A percentile compares a stretch with the other conserved stretches of the same genome.
phyloP scores from a whole-genome alignment of 53 echinoderm and acorn worm genomes.

The Henricia sp. region DNA sequence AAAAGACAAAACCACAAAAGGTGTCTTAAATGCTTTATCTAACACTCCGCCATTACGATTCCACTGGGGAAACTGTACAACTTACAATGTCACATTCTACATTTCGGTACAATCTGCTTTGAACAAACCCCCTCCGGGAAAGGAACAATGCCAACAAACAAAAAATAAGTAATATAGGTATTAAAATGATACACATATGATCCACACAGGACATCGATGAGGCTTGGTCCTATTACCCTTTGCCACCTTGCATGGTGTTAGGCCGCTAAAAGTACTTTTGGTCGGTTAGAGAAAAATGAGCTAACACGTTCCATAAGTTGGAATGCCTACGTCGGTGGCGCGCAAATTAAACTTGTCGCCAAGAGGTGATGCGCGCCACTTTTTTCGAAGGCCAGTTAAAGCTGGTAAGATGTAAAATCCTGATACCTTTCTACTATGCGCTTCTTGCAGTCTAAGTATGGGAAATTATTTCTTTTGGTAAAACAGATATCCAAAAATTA shows the following conservation, averaged over 20 bases:
- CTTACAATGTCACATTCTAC: background rate
- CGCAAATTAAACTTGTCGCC: conserved; percentile 55
- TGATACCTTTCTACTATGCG: no score
- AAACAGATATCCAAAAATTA: no score
- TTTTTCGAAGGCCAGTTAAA: conserved; percentile 18
- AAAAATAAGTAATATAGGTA: background rate
- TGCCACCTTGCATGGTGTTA: conserved; percentile 37
- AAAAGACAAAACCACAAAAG: conserved; percentile 2
- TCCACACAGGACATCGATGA: background rate
- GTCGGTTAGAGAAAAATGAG: conserved; percentile 15
- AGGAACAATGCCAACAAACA: conserved; percentile 5
- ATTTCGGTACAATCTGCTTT: background rate
- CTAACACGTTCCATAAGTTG: conserved; percentile 25
- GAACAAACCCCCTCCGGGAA: conserved; percentile 28
- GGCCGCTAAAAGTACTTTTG: conserved; percentile 40
- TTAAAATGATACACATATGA: background rate
- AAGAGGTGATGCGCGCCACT: conserved; percentile 8
- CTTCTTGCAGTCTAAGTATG: no score
- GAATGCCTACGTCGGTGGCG: conserved; percentile 24
- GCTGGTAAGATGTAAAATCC: background rate
- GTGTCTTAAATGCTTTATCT: background rate
- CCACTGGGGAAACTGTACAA: conserved; percentile 1
- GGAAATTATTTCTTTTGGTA: no score
- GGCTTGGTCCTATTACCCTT: conserved; percentile 40
- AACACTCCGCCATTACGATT: background rate